phyloP scores from a whole-genome alignment of 2,797 vertebrate genomes.

The Amphiprion clarkii region DNA sequence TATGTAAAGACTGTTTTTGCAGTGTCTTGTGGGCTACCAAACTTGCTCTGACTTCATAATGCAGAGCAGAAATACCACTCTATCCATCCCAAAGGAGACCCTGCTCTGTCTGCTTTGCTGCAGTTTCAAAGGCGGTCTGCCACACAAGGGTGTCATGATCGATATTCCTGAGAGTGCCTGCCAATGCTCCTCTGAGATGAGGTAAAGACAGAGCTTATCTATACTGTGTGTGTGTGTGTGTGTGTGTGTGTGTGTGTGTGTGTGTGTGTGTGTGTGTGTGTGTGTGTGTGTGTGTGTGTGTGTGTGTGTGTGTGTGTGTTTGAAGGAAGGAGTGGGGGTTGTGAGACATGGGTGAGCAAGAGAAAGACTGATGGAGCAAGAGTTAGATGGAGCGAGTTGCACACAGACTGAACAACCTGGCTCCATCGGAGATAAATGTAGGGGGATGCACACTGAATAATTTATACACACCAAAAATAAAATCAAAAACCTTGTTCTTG shows the following conservation, averaged over 20 bases:
- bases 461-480: slow-evolving; percentile 81
- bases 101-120: slow-evolving; percentile 27
- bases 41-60: slow-evolving; percentile 34
- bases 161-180: slow-evolving; percentile 79
- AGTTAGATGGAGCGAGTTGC: slow-evolving; percentile 66
- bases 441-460: slow-evolving; percentile 79
- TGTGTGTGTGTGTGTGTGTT: slow-evolving; percentile 26
- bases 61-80: slow-evolving; percentile 38
- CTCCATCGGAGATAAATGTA: slow-evolving; percentile 79
- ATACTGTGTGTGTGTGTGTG: slow-evolving; percentile 28
- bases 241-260: slow-evolving; percentile 29
- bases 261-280: slow-evolving; percentile 31
- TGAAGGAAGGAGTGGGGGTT: slow-evolving; percentile 22
- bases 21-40: slow-evolving; percentile 36
- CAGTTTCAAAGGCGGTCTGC: slow-evolving; percentile 49
- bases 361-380: slow-evolving; percentile 67
- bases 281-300: slow-evolving; percentile 21
- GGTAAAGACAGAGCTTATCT: slow-evolving; percentile 80
- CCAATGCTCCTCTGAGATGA: slow-evolving; percentile 73
- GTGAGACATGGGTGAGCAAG: slow-evolving; percentile 41
- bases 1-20: slow-evolving; percentile 49
- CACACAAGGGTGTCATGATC: slow-evolving; percentile 74
- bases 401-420: slow-evolving; percentile 67
- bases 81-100: slow-evolving; percentile 20
- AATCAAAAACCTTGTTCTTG: slow-evolving; percentile 72